phyloP scores from a whole-genome alignment of 2,888 invertebrate species.

The Drosophila testacea region DNA sequence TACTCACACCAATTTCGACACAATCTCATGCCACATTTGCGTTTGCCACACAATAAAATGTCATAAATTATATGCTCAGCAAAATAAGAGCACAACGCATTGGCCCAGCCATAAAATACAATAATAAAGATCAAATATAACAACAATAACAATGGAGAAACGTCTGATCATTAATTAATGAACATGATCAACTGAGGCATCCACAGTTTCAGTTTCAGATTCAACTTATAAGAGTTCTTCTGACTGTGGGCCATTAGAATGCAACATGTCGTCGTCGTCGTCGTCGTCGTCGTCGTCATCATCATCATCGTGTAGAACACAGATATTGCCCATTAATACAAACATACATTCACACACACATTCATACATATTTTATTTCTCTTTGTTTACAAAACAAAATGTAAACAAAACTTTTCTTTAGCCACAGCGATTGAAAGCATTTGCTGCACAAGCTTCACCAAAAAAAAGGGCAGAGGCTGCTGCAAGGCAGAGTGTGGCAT shows the following conservation, averaged over 20 bases:
- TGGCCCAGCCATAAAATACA: constrained; percentile 71
- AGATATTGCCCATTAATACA: constrained; percentile 59
- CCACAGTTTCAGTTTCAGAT: constrained; percentile 19
- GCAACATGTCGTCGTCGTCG: constrained; percentile 77
- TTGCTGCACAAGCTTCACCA: constrained; percentile 59
- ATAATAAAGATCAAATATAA: constrained; percentile 70
- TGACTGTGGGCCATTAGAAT: constrained; percentile 71
- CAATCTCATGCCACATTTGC: constrained; percentile 53
- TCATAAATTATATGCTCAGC: constrained; percentile 72
- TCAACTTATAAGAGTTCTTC: constrained; percentile 52
- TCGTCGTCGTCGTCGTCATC: constrained; percentile 53
- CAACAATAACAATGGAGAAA: constrained; percentile 38
- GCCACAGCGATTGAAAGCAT: constrained; percentile 71
- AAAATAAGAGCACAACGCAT: constrained; percentile 69
- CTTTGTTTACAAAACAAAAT: constrained; percentile 80
- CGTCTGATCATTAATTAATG: constrained; percentile 80
- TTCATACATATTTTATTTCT: constrained; percentile 43
- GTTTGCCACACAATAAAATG: constrained; percentile 77
- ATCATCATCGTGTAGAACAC: constrained; percentile 53
- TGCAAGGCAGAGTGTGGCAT: constrained; percentile 6
- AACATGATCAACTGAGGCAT: constrained; percentile 73
- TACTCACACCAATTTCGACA: constrained; percentile 21
- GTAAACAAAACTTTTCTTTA: constrained; percentile 75
- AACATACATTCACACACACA: constrained; percentile 13
- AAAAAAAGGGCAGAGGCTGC: constrained; percentile 38